Conservation (phyloP, 2,113 vertebrate species). For the Nipponia nippon region DNA sequence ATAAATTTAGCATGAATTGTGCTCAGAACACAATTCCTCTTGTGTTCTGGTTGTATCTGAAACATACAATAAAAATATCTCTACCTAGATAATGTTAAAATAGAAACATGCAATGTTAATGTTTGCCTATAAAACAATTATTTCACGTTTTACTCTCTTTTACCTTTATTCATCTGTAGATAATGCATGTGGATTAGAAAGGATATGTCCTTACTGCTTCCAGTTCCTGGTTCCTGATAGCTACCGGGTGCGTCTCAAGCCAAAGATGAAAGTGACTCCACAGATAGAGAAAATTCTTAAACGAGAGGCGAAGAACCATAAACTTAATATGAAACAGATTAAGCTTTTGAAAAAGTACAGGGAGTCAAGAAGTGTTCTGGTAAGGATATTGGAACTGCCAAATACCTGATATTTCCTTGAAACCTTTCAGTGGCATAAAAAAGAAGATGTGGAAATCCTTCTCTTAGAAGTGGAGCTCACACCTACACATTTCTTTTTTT, state of each 20-base stretch:
- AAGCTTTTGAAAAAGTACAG: constrained; percentile 81
- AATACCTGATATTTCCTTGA: background rate
- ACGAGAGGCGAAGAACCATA: constrained; percentile 68
- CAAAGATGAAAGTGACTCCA: constrained; percentile 79
- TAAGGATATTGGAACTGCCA: constrained; percentile 68
- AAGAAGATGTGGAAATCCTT: background rate
- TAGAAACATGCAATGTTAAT: background rate
- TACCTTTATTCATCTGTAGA: constrained; percentile 57
- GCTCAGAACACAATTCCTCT: background rate
- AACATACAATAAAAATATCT: background rate
- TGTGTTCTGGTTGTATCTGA: background rate
- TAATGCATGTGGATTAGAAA: background rate
- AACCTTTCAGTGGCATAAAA: background rate
- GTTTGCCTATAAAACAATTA: background rate
- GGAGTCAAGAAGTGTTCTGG: constrained; percentile 80
- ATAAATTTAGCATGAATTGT: background rate
- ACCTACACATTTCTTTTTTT: background rate
- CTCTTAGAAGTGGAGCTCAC: background rate
- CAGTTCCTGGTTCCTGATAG: constrained; percentile 82
- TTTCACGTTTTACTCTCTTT: background rate
- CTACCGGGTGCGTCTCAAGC: constrained; percentile 78
- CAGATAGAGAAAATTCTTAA: constrained; percentile 79
- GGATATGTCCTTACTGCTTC: constrained; percentile 83
- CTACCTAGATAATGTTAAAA: background rate
- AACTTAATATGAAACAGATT: constrained; percentile 80